Base-by-base conservation (phyloP, 2,113 vertebrate genomes). In the Loxodonta africana region DNA sequence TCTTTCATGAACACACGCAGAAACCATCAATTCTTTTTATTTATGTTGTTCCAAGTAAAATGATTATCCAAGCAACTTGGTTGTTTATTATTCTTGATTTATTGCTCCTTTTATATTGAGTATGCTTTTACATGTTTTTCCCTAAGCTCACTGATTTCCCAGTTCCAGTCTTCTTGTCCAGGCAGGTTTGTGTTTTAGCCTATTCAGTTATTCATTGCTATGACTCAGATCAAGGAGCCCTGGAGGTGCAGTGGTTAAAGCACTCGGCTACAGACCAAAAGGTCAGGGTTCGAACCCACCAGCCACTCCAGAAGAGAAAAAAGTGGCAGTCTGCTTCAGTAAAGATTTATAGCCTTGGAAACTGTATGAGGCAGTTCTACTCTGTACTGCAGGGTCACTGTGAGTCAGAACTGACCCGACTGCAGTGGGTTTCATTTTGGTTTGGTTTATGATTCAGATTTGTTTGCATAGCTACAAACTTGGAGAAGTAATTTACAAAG, bases 81-180 rank as follows among this genome's bases (percentile, higher is more conserved):
- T 41, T 94, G 82, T 91, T 94, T 92, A 82, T 96, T 87, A 96
- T 88, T 87, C 65, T 96, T 96, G 93, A 95, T 88, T 93, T 95
- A 92, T 76, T 95, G 78, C 74, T 96, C 10, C 78, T 90, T 96
- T 95, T 80, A 81, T 69, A 95, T 83, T 97, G 65, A 96, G 30
- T 85, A 94, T 78, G 51, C 41, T 83, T 88, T 88, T 65, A 82
- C 62, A 89, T 73, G 21, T 60, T 96, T 95, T 67, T 51, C 12
- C 46, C 63, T 78, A 90, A 15, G 67, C 25, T 83, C 78, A 96
- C 88, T 96, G 95, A 97, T 95, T 95, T 96, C 95, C 93, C 80
- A 96, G 77, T 89, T 90, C 87, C 63, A 87, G 25, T 93, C 37
- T 25, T 96, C 73, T 93, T 94, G 89, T 96, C 86, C 90, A 91